phyloP scores from a whole-genome alignment of 1,140 invertebrate genomes.

The Arion vulgaris region DNA sequence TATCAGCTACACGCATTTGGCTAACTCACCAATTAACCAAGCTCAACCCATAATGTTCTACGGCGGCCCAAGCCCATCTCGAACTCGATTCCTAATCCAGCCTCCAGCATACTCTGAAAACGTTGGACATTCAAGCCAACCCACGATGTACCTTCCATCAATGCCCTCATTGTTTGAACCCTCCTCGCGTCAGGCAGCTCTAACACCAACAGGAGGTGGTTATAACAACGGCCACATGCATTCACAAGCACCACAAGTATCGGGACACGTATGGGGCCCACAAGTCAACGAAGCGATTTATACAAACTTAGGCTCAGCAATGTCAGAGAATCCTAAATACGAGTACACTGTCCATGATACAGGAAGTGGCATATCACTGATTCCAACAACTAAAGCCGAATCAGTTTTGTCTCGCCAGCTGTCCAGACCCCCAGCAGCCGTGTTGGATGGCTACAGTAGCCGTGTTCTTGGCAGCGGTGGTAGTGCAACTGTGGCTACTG shows the following conservation, averaged over 20 bases:
- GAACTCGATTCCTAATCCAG: constrained; percentile 27
- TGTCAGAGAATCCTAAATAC: not conserved
- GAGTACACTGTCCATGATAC: not conserved
- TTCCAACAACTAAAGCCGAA: not conserved
- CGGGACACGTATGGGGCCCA: not conserved
- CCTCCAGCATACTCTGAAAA: constrained; percentile 40
- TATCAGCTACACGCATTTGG: constrained; percentile 30
- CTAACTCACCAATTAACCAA: constrained; percentile 21
- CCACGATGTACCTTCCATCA: constrained; percentile 20
- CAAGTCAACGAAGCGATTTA: not conserved
- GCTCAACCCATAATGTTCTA: constrained; percentile 33
- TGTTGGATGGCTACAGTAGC: not conserved
- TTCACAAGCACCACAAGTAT: not conserved
- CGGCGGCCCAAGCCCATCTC: constrained; percentile 4
- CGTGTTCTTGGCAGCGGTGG: not conserved
- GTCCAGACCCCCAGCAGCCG: not conserved
- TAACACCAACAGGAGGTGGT: constrained; percentile 1
- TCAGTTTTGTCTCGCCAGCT: constrained; percentile 13
- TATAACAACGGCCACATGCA: constrained; percentile 26
- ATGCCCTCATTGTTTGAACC: constrained; percentile 33
- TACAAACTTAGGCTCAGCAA: not conserved
- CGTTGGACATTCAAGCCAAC: not conserved
- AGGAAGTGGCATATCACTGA: not conserved
- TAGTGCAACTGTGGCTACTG: not conserved
- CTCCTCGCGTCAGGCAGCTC: not conserved